Evolutionary conservation across 2,113 vertebrate species (phyloP), one percentile per base, ranked within the genome.

Genomic region (Smithornis capensis): DNA sequence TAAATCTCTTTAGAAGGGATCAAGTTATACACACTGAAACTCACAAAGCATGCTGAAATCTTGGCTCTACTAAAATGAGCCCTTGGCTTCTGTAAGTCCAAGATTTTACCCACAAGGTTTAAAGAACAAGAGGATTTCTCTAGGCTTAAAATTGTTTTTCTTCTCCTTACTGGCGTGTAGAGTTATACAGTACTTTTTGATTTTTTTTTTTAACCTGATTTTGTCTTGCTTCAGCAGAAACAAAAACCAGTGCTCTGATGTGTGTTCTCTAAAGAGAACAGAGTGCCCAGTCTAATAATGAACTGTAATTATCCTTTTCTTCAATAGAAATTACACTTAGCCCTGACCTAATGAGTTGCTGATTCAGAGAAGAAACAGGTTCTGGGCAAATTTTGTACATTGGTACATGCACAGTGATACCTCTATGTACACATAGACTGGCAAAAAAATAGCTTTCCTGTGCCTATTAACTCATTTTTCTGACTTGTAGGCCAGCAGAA

Each of bases 11-110:
- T 17, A 71, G 80, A 76, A 92, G n/a, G 79, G 80, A 81, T 94
- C 56, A 73, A 68, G 68, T 68, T 83, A 33, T 79, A 49, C 57
- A 82, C 5, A 2, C 65, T 57, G 79, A 60, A 94, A 81, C 88
- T 90, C 64, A 86, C 83, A 90, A 89, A 90, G 29, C 80, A 57
- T 23, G 28, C n/a, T 71, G 88, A 96, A 97, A 84, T 92, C 79
- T 19, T 93, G 82, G 85, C 85, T 63, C 35, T 0, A 2, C 45
- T 78, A 31, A 81, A 93, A 70, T 35, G 76, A 86, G 71, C 55
- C 81, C 85, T 70, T 83, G 79, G 64, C 64, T 94, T 75, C 94
- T 88, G 4, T 29, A 52, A 83, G 71, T 44, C 71, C 82, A 68
- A 40, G 71, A 40, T 73, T 88, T 96, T 94, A 81, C 42, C 47